phyloP scores from a whole-genome alignment of 1,140 invertebrate species.

The Zaprionus gabonicus region DNA sequence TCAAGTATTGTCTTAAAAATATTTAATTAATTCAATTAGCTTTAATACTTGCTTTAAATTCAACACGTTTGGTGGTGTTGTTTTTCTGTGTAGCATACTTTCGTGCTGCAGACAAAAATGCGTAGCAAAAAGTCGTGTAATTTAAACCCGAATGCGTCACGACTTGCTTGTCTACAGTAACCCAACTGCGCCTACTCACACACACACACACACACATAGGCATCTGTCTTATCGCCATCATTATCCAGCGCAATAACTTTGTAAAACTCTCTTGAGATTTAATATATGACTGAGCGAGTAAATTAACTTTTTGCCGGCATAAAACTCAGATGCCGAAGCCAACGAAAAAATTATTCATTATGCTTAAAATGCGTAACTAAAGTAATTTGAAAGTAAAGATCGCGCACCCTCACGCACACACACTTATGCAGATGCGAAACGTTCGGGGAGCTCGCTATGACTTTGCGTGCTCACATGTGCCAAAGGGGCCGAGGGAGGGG shows the following conservation, averaged over 20 bases:
- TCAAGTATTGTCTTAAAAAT: neutral
- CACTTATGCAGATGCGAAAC: neutral
- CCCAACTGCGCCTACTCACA: neutral
- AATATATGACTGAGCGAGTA: slow-evolving; percentile 29
- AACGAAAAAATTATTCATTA: slow-evolving; percentile 68
- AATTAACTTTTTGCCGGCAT: slow-evolving; percentile 49
- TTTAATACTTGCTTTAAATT: neutral
- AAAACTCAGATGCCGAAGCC: slow-evolving; percentile 34
- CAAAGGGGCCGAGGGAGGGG: neutral
- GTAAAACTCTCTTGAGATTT: slow-evolving; percentile 43
- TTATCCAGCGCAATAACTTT: slow-evolving; percentile 40
- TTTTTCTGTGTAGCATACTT: slow-evolving; percentile 12
- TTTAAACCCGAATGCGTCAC: neutral
- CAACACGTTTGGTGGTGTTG: neutral
- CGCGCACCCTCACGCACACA: slow-evolving; percentile 45
- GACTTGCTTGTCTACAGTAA: slow-evolving; percentile 8
- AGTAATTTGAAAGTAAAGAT: slow-evolving; percentile 73
- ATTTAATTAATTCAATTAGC: neutral
- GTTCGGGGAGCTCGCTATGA: slow-evolving; percentile 8
- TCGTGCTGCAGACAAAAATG: neutral
- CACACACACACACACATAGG: neutral
- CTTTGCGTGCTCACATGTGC: slow-evolving; percentile 65
- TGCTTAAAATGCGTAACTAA: slow-evolving; percentile 78
- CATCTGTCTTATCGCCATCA: slow-evolving; percentile 12
- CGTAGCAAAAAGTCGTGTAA: neutral